phyloP scores from a whole-genome alignment of 2,113 vertebrate genomes.

The Poecilia latipinna region DNA sequence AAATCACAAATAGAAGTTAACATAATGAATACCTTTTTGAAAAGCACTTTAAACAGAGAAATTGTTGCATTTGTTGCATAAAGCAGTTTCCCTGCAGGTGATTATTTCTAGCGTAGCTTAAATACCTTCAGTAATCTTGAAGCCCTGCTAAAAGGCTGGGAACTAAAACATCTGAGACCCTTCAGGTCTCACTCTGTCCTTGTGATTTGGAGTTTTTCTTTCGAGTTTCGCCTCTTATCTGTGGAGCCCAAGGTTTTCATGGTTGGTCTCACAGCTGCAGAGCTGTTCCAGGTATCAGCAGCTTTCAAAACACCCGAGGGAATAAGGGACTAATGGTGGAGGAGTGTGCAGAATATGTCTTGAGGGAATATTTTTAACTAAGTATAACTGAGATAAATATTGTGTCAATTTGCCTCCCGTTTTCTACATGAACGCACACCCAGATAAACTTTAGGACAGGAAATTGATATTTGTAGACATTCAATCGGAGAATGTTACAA shows the following conservation, averaged over 20 bases:
- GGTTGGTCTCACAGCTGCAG: neutral
- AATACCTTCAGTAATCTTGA: neutral
- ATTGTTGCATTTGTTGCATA: no score
- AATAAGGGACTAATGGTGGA: neutral
- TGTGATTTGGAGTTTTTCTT: neutral
- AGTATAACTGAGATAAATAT: no score
- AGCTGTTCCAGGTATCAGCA: neutral
- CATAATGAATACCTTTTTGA: no score
- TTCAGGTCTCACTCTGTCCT: neutral
- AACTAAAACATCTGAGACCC: neutral
- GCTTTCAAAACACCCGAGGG: neutral
- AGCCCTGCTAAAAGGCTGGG: neutral
- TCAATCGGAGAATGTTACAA: neutral
- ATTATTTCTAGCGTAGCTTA: neutral
- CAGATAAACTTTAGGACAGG: neutral
- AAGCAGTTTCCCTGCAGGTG: neutral
- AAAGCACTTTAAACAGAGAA: no score
- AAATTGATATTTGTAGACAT: neutral
- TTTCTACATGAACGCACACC: neutral
- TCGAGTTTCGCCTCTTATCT: neutral
- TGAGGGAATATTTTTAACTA: no score
- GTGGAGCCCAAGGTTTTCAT: neutral
- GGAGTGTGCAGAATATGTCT: neutral
- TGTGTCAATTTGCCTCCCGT: no score
- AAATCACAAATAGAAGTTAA: neutral